phyloP scores from a whole-genome alignment of 2,797 vertebrate genomes.

The Urophycis tenuis region DNA sequence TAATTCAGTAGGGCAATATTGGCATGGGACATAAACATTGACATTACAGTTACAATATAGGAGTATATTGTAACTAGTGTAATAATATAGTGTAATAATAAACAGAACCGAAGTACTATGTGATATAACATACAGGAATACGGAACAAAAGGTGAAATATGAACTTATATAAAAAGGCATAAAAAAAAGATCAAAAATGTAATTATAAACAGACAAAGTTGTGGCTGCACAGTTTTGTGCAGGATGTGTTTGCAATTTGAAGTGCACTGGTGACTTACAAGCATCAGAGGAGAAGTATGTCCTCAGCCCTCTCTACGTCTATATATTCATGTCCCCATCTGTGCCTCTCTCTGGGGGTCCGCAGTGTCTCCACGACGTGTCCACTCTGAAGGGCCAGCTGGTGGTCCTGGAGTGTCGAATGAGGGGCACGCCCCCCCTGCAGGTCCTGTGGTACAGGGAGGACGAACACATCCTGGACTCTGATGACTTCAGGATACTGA shows the following conservation, averaged over 20 bases:
- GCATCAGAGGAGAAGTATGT: neutral
- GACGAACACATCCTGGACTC: conserved; percentile 75
- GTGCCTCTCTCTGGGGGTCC: neutral
- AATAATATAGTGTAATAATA: neutral
- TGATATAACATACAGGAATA: neutral
- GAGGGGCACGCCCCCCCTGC: conserved; percentile 69
- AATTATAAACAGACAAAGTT: too few relatives aligned
- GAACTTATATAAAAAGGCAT: neutral
- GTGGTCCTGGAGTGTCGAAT: conserved; percentile 80
- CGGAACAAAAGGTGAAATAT: neutral
- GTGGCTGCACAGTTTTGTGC: too few relatives aligned
- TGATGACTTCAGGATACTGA: conserved; percentile 78
- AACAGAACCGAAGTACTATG: neutral
- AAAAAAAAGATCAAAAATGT: too few relatives aligned
- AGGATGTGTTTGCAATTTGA: neutral
- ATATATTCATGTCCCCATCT: neutral
- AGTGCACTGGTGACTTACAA: neutral
- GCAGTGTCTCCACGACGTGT: conserved; percentile 79
- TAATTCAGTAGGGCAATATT: neutral
- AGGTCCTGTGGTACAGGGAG: conserved; percentile 82
- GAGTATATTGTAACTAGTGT: neutral
- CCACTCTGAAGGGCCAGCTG: conserved; percentile 74
- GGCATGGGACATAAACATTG: neutral
- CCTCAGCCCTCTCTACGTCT: neutral
- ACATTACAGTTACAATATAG: neutral